Conservation (phyloP, 2,797 vertebrate genomes). For the Chelonia mydas region DNA sequence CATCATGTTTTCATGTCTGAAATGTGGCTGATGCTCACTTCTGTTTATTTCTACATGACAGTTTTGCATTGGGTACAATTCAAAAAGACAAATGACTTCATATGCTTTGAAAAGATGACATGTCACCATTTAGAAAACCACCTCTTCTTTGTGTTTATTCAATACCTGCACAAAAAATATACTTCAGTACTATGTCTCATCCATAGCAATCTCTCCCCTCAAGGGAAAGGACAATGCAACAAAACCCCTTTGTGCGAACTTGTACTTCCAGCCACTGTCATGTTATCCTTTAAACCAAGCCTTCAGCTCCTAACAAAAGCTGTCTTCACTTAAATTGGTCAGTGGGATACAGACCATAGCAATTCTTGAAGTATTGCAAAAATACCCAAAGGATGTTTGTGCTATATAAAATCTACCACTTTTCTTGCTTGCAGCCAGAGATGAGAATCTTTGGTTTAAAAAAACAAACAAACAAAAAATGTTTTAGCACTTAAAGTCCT, state of each 20-base stretch:
- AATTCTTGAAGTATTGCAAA: background rate
- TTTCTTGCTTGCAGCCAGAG: background rate
- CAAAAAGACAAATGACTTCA: constrained; percentile 64
- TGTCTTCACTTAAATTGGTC: background rate
- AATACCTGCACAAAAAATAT: constrained; percentile 30
- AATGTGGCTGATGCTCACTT: constrained; percentile 39
- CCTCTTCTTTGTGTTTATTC: constrained; percentile 10
- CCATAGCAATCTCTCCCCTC: background rate
- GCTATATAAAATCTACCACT: background rate
- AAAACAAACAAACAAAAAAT: background rate
- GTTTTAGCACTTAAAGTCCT: background rate
- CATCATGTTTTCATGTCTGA: background rate
- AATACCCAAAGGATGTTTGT: background rate
- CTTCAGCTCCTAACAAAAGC: background rate
- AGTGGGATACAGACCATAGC: accelerated
- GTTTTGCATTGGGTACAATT: constrained; percentile 44
- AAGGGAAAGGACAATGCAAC: background rate
- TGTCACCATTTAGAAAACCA: background rate
- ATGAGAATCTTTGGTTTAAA: background rate
- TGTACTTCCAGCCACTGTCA: background rate
- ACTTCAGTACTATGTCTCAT: background rate
- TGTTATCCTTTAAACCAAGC: background rate
- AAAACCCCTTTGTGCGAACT: background rate
- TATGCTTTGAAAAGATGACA: constrained; percentile 48
- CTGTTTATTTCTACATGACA: constrained; percentile 45